Evolutionary conservation across 2,113 vertebrate species (phyloP).

Genomic region (Platanista minor): DNA sequence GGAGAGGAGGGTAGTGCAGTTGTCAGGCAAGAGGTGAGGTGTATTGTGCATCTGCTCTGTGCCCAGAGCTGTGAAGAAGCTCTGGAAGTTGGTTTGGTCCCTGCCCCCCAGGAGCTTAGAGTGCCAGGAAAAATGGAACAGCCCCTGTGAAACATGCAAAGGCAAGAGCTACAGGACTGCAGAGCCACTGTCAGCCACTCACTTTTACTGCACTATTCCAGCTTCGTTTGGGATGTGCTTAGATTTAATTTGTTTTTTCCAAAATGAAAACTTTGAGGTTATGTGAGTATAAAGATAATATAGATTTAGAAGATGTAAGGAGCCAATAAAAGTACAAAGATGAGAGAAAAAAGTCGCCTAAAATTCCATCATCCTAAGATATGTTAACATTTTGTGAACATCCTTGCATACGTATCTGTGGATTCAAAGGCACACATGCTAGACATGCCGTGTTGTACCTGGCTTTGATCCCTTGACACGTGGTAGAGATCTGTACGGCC

Average conservation of each 20-base stretch:
- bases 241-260: not conserved
- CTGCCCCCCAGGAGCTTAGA: not conserved
- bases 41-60: not conserved
- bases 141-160: not conserved
- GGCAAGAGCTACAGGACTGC: not conserved
- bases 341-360: not conserved
- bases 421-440: not conserved
- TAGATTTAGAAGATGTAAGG: not conserved
- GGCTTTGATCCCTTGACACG: not conserved
- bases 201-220: not conserved
- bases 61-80: not conserved
- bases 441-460: not conserved
- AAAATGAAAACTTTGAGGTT: not conserved
- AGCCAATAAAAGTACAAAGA: not conserved
- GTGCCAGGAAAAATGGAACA: not conserved
- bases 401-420: not conserved
- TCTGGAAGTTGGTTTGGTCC: not conserved
- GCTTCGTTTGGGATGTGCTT: not conserved
- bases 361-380: not conserved
- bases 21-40: not conserved
- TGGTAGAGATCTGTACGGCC: not conserved
- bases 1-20: fast-evolving
- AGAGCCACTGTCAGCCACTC: not conserved
- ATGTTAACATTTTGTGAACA: not conserved
- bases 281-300: not conserved